A percentile compares a stretch with the other conserved stretches of the same genome.
phyloP scores from a whole-genome alignment of 2,797 vertebrate species.

The Enteromius anoplus region DNA sequence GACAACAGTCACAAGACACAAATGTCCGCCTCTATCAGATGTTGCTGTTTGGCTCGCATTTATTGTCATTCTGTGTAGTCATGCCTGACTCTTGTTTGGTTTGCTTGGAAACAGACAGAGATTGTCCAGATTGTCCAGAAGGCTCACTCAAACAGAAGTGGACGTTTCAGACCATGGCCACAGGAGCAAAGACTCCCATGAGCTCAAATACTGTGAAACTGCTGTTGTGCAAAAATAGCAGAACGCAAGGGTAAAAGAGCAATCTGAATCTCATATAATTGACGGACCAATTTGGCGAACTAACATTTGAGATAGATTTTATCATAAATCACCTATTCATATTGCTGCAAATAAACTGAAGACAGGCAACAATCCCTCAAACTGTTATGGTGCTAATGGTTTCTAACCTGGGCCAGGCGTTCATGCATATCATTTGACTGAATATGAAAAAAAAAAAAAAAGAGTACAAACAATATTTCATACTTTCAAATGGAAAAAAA shows the following conservation, averaged over 20 bases:
- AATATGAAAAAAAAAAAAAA: not conserved
- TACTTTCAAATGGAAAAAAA: not conserved
- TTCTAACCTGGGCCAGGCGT: not conserved
- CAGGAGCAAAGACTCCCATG: not conserved
- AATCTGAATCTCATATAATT: not conserved
- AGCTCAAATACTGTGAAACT: conserved; percentile 7
- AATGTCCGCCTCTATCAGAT: conserved; percentile 29
- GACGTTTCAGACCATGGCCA: not conserved
- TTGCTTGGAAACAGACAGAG: conserved; percentile 12
- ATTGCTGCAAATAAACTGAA: not conserved
- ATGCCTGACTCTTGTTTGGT: conserved; percentile 35
- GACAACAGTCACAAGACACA: conserved; percentile 35
- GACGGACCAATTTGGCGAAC: not conserved
- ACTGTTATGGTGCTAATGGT: not conserved
- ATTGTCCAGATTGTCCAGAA: conserved; percentile 17
- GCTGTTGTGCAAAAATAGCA: not conserved
- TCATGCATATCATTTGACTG: not conserved
- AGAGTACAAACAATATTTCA: not conserved
- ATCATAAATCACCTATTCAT: not conserved
- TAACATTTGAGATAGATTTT: not conserved
- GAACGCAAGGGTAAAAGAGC: not conserved
- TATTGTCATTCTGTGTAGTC: conserved; percentile 27
- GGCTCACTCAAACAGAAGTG: conserved; percentile 4
- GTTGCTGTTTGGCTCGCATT: conserved; percentile 12
- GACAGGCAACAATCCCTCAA: not conserved